These are phyloP conservation scores for Eupithecia dodoneata DNA, from an alignment of 2,888 invertebrate species.

Conservation along the genomic window DNA sequence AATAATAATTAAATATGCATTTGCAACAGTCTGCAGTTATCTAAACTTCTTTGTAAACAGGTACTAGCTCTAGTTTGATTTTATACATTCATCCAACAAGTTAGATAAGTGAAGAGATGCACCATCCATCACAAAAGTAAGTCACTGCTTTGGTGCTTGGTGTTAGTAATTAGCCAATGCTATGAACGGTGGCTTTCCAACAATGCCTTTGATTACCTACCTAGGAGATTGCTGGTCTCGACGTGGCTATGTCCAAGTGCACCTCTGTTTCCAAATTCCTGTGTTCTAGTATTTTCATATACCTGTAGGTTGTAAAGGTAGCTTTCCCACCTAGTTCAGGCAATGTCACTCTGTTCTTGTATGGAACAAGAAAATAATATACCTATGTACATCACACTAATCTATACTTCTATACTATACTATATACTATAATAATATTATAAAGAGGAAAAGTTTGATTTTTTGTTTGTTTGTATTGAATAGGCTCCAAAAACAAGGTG, in stretches of 20 bases:
- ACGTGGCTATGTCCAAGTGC: not conserved
- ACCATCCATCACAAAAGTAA: not conserved
- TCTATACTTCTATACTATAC: too few species aligned
- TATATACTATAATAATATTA: too few species aligned
- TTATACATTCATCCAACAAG: not conserved
- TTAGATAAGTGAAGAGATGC: not conserved
- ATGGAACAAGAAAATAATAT: not conserved
- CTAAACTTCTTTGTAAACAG: too few species aligned
- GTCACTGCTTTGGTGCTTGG: not conserved
- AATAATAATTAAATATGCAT: too few species aligned
- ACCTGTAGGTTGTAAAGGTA: not conserved
- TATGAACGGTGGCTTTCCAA: not conserved
- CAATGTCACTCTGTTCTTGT: not conserved
- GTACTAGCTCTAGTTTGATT: not conserved
- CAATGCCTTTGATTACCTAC: constrained; percentile 1
- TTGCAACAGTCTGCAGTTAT: too few species aligned
- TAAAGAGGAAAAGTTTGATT: too few species aligned
- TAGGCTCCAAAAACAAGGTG: too few species aligned
- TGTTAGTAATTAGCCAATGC: not conserved
- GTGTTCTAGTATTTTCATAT: not conserved
- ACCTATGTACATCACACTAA: too few species aligned
- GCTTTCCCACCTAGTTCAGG: not conserved
- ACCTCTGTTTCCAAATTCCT: not conserved
- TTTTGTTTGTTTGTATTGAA: too few species aligned
- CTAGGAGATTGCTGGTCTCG: not conserved